Evolutionary conservation across 2,797 vertebrate genomes (phyloP), one percentile per base, ranked within the genome.

Genomic region (Smutsia gigantea): DNA sequence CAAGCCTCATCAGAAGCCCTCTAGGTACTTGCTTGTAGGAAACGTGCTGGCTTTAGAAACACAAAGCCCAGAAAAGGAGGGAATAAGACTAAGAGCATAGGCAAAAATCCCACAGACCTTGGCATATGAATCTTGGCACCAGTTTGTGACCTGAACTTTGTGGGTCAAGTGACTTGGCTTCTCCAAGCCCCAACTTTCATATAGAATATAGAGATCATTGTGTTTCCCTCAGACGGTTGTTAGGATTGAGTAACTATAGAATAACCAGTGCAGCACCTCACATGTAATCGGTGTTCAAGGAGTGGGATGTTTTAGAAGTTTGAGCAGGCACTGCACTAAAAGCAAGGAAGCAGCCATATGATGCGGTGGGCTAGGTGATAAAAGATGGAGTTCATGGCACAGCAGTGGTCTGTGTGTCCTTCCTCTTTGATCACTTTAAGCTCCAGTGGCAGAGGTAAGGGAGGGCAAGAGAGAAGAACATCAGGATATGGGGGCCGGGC

Each of bases 111-210:
- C 46, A 7, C 18, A 55, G 31, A 23, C 2, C 19, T 18, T 46
- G 46, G 13, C 3, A 3, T 77, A 1, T 34, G 21, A 87, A 53
- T 77, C 57, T 55, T 78, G 27, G 7, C 8, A 34, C 9, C 27
- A 23, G 0, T 49, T 46, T 55, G 23, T n/a, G 68, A 19, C 75
- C 5, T 10, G 5, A 17, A 14, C 15, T n/a, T 1, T 27, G 2
- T 37, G 13, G 15, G 34, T 66, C 79, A 84, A 75, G 9, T 57
- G 34, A 79, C 0, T 75, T 86, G 13, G 7, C 37, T 7, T 42
- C 15, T 75, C 19, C n/a, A 18, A 51, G 17, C 23, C 13, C 49
- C 29, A 3, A 12, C 37, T 75, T 53, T 53, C 29, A 86, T 10
- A 31, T 72, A 27, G 18, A 66, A 78, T 25, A 7, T 19, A 23